phyloP scores from a whole-genome alignment of 2,888 invertebrate species.

The Drosophila pegasa region DNA sequence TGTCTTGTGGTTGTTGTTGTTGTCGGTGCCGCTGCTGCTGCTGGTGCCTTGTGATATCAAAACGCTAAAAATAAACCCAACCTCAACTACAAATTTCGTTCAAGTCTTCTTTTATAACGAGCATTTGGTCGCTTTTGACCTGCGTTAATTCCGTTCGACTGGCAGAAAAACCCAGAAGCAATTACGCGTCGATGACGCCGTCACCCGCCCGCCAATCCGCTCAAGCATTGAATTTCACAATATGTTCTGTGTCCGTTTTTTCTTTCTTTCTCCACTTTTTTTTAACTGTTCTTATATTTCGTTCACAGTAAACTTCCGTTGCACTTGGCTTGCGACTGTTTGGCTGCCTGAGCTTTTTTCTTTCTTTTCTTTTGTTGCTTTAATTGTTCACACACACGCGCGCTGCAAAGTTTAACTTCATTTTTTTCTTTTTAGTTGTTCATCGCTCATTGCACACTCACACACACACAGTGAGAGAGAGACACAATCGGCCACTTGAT shows the following conservation, averaged over 20 bases:
- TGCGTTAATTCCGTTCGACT: constrained; percentile 52
- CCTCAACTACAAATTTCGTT: constrained; percentile 51
- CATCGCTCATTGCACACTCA: constrained; percentile 31
- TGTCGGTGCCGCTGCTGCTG: constrained; percentile 24
- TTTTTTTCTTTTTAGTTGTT: constrained; percentile 47
- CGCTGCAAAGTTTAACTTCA: constrained; percentile 51
- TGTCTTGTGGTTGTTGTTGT: constrained; percentile 48
- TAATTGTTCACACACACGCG: constrained; percentile 55
- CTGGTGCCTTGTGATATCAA: constrained; percentile 77
- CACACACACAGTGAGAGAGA: constrained; percentile 29
- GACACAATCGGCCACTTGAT: constrained; percentile 63
- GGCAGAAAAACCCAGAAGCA: constrained; percentile 52
- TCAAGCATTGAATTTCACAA: constrained; percentile 70
- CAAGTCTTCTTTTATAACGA: constrained; percentile 56
- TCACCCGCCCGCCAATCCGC: constrained; percentile 24
- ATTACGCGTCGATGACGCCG: constrained; percentile 47
- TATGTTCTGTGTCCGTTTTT: constrained; percentile 52
- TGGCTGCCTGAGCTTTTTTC: constrained; percentile 34
- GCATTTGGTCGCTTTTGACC: constrained; percentile 59
- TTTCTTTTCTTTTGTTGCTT: constrained; percentile 48
- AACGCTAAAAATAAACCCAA: constrained; percentile 74
- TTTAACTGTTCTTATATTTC: constrained; percentile 19
- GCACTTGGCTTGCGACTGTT: constrained; percentile 44
- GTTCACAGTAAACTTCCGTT: constrained; percentile 49
- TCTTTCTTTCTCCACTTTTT: constrained; percentile 14